Evolutionary conservation across 2,113 vertebrate species (phyloP).

Genomic region (Orycteropus afer): DNA sequence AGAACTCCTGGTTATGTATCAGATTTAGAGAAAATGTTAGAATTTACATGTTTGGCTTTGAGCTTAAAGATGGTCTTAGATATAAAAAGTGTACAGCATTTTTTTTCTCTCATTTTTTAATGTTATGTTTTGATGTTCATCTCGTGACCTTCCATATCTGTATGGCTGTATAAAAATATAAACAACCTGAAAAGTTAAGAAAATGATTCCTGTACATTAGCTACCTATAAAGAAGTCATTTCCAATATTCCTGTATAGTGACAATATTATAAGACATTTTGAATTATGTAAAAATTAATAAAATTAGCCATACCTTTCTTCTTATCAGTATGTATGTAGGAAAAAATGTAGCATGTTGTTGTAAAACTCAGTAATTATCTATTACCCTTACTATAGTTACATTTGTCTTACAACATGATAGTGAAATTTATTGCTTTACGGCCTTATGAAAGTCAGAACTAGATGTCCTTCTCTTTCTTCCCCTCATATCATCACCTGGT

Average conservation of each 20-base stretch:
- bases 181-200: constrained; percentile 14
- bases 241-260: not conserved
- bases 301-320: not conserved
- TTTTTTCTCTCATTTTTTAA: not conserved
- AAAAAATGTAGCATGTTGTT: not conserved
- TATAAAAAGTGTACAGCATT: constrained; percentile 54
- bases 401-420: not conserved
- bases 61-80: constrained; percentile 74
- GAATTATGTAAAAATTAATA: not conserved
- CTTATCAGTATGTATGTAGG: not conserved
- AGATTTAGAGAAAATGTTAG: constrained; percentile 81
- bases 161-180: not conserved
- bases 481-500: not conserved
- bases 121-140: constrained; percentile 57
- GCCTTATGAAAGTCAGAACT: not conserved
- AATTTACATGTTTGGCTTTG: constrained; percentile 78
- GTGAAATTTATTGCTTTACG: not conserved
- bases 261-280: not conserved
- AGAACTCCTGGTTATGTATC: constrained; percentile 68
- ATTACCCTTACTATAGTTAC: not conserved
- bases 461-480: not conserved
- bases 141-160: constrained; percentile 30
- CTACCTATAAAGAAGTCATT: not conserved
- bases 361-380: constrained; percentile 5
- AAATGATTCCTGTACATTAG: not conserved